Evolutionary conservation across 2,797 vertebrate genomes (phyloP), one percentile per base, ranked within the genome.

Genomic region (Lacerta bilineata): DNA sequence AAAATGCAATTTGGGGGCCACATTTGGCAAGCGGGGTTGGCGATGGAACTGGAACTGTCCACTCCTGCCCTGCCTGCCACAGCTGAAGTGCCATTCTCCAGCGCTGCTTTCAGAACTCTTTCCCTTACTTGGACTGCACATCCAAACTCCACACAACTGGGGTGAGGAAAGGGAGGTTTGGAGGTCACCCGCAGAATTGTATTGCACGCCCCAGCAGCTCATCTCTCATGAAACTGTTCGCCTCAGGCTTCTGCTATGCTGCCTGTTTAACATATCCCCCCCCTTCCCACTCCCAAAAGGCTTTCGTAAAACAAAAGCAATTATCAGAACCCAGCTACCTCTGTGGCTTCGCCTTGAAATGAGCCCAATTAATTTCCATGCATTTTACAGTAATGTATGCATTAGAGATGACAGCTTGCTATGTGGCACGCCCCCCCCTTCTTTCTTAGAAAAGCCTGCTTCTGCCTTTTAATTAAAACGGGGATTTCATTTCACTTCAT

Each of bases 331-430:
- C n/a, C 88, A 93, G 90, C 89, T 84, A 74, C 93, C 90, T 91
- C 91, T 91, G 91, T 90, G 92, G 91, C 93, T 93, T 91, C 91
- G 89, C 90, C 84, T 91, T 90, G 93, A 90, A 92, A 94, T 94
- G 94, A 96, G 93, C 91, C 94, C 93, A 94, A 95, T 95, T 95
- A 94, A 95, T 93, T 85, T 93, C 92, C 85, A 92, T 91, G 94
- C 93, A 92, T 94, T 96, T 95, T 96, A 93, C 93, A 92, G 92
- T 95, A 95, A 96, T 96, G 89, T 94, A 95, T 94, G 91, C 95
- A 91, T 91, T 81, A 81, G 90, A 92, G 0, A n/a, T 95, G 92
- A 90, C 90, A 91, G 89, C 43, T 87, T 85, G 64, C 72, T 23
- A 18, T 6, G 36, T 39, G 1, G 82, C 50, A 23, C 1, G 4